Base-by-base conservation (phyloP, 2,888 invertebrate genomes). In the Erpobdella octoculata region DNA sequence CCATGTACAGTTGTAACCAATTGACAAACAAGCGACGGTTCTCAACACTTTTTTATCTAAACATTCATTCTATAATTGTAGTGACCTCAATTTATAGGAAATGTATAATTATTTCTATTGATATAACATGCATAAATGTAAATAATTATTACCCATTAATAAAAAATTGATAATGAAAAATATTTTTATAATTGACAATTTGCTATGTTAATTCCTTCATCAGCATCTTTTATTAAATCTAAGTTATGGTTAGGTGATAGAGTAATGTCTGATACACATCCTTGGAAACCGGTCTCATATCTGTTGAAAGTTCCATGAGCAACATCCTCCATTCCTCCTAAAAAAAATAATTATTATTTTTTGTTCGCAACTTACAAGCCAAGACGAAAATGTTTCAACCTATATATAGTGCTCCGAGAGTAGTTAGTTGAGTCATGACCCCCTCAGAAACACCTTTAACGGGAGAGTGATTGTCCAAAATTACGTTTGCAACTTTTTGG, bases 371-470 rank as follows among this genome's bases (percentile, higher is more conserved):
- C 3, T n/a, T 33, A 62, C 2, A 8, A 58, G 21, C 21, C 25
- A 21, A 21, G 21, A 15, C 59, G 59, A 21, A 21, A 58, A 21
- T 8, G 15, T 58, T 58, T 15, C 21, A 58, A 91, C 94, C 94
- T 79, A 94, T 89, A 84, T 90, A 94, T 68, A 94, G 88, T 76
- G 92, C 91, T 74, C 91, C 91, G 79, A 92, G 89, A 15, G 91
- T 53, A 82, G 92, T 91, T 65, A 92, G 86, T 81, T 91, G 90
- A 77, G 89, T 89, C 75, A 92, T 87, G 79, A 89, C 89, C 68
- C 93, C 93, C 0, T 92, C 91, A 12, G 93, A 90, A 77, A 89
- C 88, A 65, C 89, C 89, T 0, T 90, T 89, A 31, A 89, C 87
- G 5, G 90, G 89, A 69, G 90, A 89, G 70, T 90, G 88, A 61